Conservation (phyloP, 2,888 invertebrate species). For the Acanthosepion esculentum region DNA sequence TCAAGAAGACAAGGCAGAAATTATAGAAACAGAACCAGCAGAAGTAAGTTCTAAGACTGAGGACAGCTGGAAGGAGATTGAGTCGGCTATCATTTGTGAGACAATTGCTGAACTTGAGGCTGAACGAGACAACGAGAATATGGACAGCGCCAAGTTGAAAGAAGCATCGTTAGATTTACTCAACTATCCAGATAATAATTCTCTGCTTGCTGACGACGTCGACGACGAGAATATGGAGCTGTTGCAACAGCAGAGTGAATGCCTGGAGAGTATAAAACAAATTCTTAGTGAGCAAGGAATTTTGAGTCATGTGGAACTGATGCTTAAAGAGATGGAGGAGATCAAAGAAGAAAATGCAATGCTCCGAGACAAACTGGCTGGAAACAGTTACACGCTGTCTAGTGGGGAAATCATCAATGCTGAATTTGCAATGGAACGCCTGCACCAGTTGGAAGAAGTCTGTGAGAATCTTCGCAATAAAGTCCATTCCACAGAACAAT, state of each 20-base stretch:
- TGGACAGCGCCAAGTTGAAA: not conserved
- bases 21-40: not conserved
- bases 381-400: not conserved
- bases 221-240: slow-evolving; percentile 35
- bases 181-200: slow-evolving; percentile 50
- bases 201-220: slow-evolving; percentile 55
- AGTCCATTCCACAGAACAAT: slow-evolving; percentile 60
- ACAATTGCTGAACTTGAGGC: not conserved
- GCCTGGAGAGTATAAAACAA: slow-evolving; percentile 46
- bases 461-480: slow-evolving; percentile 65
- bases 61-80: slow-evolving; percentile 8
- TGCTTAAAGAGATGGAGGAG: slow-evolving; percentile 47
- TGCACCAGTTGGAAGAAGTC: slow-evolving; percentile 57
- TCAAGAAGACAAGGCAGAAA: not conserved
- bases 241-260: slow-evolving; percentile 47
- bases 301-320: slow-evolving; percentile 38
- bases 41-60: slow-evolving; percentile 53
- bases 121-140: not conserved
- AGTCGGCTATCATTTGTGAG: slow-evolving; percentile 1
- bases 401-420: not conserved
- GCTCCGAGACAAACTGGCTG: slow-evolving; percentile 24
- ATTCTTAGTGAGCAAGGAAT: slow-evolving; percentile 47
- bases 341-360: slow-evolving; percentile 49
- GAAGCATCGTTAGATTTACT: slow-evolving; percentile 46
- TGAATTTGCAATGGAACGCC: not conserved